Evolutionary conservation across 1,140 invertebrate species (phyloP).

Genomic region (Lasioglossum baleicum): DNA sequence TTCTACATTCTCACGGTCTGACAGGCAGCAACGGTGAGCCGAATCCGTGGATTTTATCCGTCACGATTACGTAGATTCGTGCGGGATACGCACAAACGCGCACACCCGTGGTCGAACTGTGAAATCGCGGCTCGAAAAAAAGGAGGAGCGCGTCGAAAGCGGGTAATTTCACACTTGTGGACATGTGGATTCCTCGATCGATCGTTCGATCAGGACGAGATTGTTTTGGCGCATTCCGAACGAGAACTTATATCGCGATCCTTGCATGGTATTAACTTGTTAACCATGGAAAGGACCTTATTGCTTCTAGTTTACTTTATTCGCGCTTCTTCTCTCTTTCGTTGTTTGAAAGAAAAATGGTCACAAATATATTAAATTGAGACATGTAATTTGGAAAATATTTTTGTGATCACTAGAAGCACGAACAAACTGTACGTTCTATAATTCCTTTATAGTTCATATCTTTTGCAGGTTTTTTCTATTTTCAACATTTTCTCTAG

Average conservation of each 20-base stretch:
- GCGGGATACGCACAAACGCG: constrained; percentile 41
- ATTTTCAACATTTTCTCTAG: too few species aligned
- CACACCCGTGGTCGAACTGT: constrained; percentile 46
- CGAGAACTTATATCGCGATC: background rate
- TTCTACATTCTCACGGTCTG: constrained; percentile 52
- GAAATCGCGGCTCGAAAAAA: constrained; percentile 49
- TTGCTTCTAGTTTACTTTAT: too few species aligned
- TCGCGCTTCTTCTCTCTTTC: too few species aligned
- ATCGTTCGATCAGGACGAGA: constrained; percentile 7
- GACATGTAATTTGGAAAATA: too few species aligned
- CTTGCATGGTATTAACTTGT: background rate
- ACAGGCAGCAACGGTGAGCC: constrained; percentile 40
- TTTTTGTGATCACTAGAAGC: too few species aligned
- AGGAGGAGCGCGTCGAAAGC: constrained; percentile 55
- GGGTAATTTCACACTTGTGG: constrained; percentile 51
- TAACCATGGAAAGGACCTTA: too few species aligned
- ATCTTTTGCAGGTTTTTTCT: too few species aligned
- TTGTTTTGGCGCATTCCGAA: background rate
- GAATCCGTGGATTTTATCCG: constrained; percentile 43
- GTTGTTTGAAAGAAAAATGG: too few species aligned
- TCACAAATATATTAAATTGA: too few species aligned
- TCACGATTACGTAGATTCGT: constrained; percentile 51
- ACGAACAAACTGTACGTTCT: too few species aligned
- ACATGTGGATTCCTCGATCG: constrained; percentile 40
- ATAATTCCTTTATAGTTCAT: too few species aligned